Base-by-base conservation (phyloP, 2,888 invertebrate genomes). In the Meandrusa payeni region DNA sequence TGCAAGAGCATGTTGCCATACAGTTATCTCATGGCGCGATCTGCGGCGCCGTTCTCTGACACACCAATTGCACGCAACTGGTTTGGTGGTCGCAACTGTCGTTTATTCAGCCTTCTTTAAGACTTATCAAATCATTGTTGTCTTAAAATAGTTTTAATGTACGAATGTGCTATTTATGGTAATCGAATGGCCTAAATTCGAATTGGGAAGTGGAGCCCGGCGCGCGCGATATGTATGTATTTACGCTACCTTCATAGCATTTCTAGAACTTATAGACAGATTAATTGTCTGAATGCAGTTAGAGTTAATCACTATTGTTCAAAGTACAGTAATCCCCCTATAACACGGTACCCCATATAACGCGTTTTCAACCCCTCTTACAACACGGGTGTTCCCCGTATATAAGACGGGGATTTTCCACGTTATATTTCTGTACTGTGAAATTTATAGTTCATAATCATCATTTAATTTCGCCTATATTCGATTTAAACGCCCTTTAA, bases 1-100 rank as follows among this genome's bases (percentile, higher is more conserved):
- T n/a, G n/a, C 68, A 64, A 68, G 62, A 59, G 57, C 53, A 27
- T 29, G 33, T 37, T 38, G 33, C 24, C 37, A 24, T 40, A 17
- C 17, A 17, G 22, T 31, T 31, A 33, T 32, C 27, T 41, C 20
- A 7, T 17, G 19, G 11, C 11, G 26, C 26, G 20, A 29, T 22
- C 9, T 31, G 17, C 4, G 41, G 33, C 27, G n/a, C 9, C 13
- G 12, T 32, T 41, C 27, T 33, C 12, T 20, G n/a, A n/a, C n/a
- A n/a, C n/a, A n/a, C n/a, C n/a, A n/a, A n/a, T n/a, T n/a, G n/a
- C n/a, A n/a, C n/a, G n/a, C n/a, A n/a, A n/a, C n/a, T 7, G 1
- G 5, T 22, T 22, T 15, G 5, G 12, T 33, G 13, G 10, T 29
- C 20, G 24, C 23, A 28, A 27, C n/a, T 12, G 3, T 20, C 5